These are phyloP conservation scores for Epizoanthus scotinus DNA, from an alignment of 92 coral and sea anemone species.

Conservation along the genomic window DNA sequence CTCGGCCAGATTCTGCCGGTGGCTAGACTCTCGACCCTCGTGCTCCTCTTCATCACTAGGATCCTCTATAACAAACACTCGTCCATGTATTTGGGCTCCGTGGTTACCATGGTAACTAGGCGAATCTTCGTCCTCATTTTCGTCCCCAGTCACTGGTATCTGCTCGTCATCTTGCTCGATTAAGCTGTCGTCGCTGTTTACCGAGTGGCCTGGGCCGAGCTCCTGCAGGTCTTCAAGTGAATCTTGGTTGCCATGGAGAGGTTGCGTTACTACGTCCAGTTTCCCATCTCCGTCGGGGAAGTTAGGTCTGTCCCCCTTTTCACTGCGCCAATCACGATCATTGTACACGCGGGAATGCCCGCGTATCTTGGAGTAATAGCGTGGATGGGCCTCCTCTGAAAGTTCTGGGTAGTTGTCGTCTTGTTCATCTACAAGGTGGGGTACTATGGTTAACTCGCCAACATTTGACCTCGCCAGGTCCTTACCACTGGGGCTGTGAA, in stretches of 20 bases:
- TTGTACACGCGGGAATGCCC: neutral
- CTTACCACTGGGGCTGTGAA: no score
- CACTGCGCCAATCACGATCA: neutral
- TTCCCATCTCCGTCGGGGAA: neutral
- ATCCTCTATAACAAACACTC: neutral
- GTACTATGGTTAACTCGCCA: no score
- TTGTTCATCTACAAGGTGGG: no score
- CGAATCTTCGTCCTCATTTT: neutral
- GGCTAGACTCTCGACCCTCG: neutral
- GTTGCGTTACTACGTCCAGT: neutral
- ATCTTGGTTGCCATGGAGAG: neutral
- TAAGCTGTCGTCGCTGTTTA: neutral
- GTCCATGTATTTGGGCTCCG: neutral
- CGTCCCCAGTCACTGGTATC: neutral
- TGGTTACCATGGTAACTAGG: conserved; percentile 1
- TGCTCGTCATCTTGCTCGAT: neutral
- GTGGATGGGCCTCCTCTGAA: no score
- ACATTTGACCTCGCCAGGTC: no score
- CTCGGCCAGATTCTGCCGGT: neutral
- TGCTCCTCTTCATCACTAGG: neutral
- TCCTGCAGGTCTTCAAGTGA: neutral
- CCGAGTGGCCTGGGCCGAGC: neutral
- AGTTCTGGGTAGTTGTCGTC: no score
- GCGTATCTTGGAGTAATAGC: neutral
- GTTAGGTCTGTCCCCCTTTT: neutral